Base-by-base conservation (phyloP, 2,888 invertebrate species). In the Herminia tarsipennalis region DNA sequence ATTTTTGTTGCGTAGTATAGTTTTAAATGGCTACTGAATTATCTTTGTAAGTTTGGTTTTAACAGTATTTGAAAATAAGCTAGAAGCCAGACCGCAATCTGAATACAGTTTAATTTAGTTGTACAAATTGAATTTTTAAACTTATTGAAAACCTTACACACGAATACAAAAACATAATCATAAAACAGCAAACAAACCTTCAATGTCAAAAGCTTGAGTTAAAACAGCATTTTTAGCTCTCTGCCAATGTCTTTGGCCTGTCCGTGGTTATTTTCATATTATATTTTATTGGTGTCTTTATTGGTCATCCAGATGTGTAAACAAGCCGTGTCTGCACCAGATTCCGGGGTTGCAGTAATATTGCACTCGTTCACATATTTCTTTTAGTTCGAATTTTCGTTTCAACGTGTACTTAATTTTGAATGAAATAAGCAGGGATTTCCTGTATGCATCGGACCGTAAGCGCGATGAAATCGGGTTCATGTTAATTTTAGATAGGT, bases 241-340 rank as follows among this genome's bases (percentile, higher is more conserved):
- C 35, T 51, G 44, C 33, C 53, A 56, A 38, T 66, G 65, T 66
- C 66, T 66, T 63, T 63, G 56, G 50, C 60, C 60, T 50, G 51
- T 14, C 32, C 36, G 63, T 18, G 49, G 57, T 66, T 83, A 82
- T 84, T 84, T 81, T 72, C 70, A 77, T 76, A 78, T 75, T 66
- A 76, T 66, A 76, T 75, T 76, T 79, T 77, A 82, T 79, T 71
- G 68, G 66, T 76, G 60, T 70, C 76, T 84, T 83, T 79, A 84
- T 76, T 77, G 68, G 70, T 66, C 71, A 67, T 73, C 74, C 84
- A 87, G 83, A 87, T 85, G 82, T 85, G 81, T 80, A 85, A 88
- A 85, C 86, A 86, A 47, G 53, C 58, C 53, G 57, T 62, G 64
- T 63, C 58, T 49, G 65, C 61, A 61, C 54, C 66, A 72, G 73